Percentiles rank a stretch among this genome's conserved stretches.
These are phyloP conservation scores for Pteronura brasiliensis DNA, from an alignment of 2,113 vertebrate genomes.

Conservation along the genomic window DNA sequence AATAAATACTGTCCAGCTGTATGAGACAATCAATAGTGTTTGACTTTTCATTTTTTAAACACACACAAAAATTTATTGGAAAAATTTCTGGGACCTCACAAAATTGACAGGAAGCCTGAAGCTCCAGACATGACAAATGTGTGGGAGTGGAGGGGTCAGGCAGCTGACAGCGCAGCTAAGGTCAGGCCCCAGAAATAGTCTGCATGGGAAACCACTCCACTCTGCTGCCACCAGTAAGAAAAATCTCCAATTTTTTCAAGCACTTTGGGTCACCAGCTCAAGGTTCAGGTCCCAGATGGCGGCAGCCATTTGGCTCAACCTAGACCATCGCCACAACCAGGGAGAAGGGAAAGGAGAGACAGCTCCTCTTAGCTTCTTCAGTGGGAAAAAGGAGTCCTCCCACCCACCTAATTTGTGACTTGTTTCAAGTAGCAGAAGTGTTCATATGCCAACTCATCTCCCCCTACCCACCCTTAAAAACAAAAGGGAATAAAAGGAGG, in stretches of 20 bases:
- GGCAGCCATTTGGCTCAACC: background rate
- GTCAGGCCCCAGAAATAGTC: background rate
- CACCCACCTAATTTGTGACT: background rate
- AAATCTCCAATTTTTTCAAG: background rate
- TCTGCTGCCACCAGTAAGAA: background rate
- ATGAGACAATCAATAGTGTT: background rate
- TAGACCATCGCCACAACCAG: background rate
- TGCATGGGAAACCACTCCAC: background rate
- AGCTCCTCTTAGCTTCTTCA: background rate
- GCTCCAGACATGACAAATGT: background rate
- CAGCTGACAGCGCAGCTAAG: background rate
- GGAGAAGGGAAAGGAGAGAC: background rate
- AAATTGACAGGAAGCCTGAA: background rate
- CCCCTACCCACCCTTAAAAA: background rate
- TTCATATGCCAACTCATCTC: background rate
- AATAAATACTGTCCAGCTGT: background rate
- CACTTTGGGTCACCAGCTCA: background rate
- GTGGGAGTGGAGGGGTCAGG: background rate
- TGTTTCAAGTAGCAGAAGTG: background rate
- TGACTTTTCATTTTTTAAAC: background rate
- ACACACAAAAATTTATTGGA: background rate
- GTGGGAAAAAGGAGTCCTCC: background rate
- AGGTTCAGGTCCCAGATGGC: background rate
- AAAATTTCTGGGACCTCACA: background rate
- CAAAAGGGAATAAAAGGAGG: accelerated